Conservation (phyloP, 2,113 vertebrate species). For the Pedetes capensis region DNA sequence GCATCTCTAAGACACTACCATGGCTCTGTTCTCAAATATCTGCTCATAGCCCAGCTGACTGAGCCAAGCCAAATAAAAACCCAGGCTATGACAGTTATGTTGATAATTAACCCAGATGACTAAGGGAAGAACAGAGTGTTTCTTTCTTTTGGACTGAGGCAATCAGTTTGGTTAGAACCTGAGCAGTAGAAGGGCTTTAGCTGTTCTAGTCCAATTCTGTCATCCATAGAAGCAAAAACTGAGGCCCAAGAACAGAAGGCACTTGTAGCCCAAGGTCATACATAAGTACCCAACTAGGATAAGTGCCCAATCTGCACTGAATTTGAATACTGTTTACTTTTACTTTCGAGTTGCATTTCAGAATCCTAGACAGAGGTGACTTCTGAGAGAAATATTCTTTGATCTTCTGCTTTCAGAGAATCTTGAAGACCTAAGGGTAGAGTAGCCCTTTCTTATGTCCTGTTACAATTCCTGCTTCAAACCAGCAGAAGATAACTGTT, state of each 20-base stretch:
- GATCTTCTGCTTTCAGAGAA: neutral
- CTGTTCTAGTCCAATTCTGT: neutral
- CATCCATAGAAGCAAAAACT: slow-evolving; percentile 12
- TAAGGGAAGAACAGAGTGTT: slow-evolving; percentile 9
- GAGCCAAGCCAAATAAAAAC: slow-evolving; percentile 4
- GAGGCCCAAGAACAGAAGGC: neutral
- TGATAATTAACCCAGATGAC: slow-evolving; percentile 18
- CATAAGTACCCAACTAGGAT: no score
- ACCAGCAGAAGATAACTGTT: neutral
- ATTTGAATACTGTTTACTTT: neutral
- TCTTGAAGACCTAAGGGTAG: neutral
- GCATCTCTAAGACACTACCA: neutral
- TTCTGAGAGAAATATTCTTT: neutral
- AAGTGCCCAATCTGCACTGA: neutral
- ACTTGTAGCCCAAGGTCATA: neutral
- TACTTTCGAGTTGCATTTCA: neutral
- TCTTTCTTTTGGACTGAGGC: slow-evolving; percentile 1
- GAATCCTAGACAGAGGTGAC: neutral
- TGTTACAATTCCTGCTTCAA: neutral
- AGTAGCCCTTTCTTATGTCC: neutral
- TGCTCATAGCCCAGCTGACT: neutral
- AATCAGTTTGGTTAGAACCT: slow-evolving; percentile 14
- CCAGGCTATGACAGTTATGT: neutral
- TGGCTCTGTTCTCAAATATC: neutral
- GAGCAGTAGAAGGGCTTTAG: neutral